Percentiles rank a stretch among this genome's conserved stretches.
Evolutionary conservation across 2,888 invertebrate species (phyloP).

Genomic region (Nematopogon swammerdamellus): DNA sequence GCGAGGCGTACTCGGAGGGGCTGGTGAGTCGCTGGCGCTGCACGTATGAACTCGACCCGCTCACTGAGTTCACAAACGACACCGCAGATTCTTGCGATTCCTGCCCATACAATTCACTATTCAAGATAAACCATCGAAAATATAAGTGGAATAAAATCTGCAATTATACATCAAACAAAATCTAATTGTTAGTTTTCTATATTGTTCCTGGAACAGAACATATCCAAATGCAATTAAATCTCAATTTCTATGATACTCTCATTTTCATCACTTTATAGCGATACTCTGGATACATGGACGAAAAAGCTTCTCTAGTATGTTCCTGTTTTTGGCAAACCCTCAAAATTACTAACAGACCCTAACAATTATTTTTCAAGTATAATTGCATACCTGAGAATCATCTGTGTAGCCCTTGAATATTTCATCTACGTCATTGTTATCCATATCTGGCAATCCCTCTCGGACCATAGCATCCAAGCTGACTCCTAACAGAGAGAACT

Average conservation of each 20-base stretch:
- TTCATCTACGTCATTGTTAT: conserved; percentile 88
- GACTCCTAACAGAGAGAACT: conserved; percentile 46
- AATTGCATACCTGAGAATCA: conserved; percentile 62
- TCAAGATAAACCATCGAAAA: conserved; percentile 1
- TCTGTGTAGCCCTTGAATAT: conserved; percentile 88
- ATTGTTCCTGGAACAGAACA: no score
- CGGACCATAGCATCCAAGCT: conserved; percentile 73
- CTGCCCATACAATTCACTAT: conserved; percentile 20
- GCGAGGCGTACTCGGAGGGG: conserved; percentile 74
- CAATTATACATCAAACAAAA: no score
- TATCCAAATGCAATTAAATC: no score
- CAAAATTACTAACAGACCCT: no score
- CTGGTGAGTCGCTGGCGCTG: conserved; percentile 44
- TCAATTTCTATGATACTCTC: no score
- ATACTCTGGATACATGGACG: no score
- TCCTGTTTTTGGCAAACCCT: no score
- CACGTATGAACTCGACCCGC: conserved; percentile 32
- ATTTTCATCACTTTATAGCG: no score
- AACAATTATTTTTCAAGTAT: no score
- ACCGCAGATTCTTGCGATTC: conserved; percentile 72
- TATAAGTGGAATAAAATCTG: neutral
- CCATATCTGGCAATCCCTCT: conserved; percentile 77
- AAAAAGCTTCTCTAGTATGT: no score
- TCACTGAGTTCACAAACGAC: conserved; percentile 48
- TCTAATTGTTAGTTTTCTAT: no score